Evolutionary conservation across 1,140 invertebrate species (phyloP).

Genomic region (Tetramorium parvispinum): DNA sequence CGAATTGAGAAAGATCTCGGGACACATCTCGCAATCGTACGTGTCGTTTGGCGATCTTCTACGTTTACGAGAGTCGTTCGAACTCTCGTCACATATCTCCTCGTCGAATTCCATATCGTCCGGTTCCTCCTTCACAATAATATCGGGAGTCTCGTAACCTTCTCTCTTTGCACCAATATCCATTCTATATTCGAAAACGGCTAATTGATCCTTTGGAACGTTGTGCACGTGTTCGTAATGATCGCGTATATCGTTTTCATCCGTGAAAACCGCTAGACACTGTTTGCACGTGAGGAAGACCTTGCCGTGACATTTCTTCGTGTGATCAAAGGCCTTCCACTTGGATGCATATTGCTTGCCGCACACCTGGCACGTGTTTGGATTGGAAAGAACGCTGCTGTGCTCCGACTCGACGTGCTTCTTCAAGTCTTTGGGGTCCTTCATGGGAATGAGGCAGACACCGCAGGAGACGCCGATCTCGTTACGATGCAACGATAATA

Average conservation of each 20-base stretch:
- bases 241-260: conserved; percentile 84
- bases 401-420: conserved; percentile 87
- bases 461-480: conserved; percentile 87
- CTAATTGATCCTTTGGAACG: conserved; percentile 82
- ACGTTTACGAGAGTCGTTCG: conserved; percentile 71
- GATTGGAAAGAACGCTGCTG: conserved; percentile 83
- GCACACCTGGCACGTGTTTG: conserved; percentile 88
- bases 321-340: conserved; percentile 88
- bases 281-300: conserved; percentile 87
- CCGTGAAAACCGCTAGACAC: conserved; percentile 87
- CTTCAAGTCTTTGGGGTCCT: conserved; percentile 86
- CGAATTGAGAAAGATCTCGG: conserved; percentile 82
- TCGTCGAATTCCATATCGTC: conserved; percentile 82
- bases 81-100: conserved; percentile 75
- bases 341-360: conserved; percentile 88
- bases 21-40: conserved; percentile 84
- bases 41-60: conserved; percentile 78
- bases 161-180: conserved; percentile 72
- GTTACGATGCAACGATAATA: conserved; percentile 86
- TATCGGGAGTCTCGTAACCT: conserved; percentile 68
- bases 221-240: conserved; percentile 85
- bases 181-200: conserved; percentile 80
- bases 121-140: conserved; percentile 82
- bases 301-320: conserved; percentile 88
- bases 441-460: conserved; percentile 87